Evolutionary conservation across 2,113 vertebrate species (phyloP), one percentile per base, ranked within the genome.

Genomic region (Poeciliopsis retropinna): DNA sequence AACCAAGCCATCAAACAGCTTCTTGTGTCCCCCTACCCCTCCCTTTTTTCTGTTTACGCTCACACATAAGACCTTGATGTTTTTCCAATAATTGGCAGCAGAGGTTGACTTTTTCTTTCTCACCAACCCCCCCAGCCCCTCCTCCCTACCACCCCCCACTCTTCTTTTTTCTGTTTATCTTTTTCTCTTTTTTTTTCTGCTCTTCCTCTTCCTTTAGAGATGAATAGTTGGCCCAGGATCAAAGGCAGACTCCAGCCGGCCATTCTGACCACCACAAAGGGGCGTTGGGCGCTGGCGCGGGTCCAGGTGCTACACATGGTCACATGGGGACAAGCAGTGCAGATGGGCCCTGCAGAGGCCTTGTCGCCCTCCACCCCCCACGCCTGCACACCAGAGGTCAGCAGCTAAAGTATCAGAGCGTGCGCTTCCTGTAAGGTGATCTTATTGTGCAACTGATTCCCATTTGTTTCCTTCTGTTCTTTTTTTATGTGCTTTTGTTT

Each of bases 31-130:
- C 81, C 77, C 73, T 15, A 19, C 17, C 77, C 80, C 87, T 85
- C 89, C 88, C 75, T 83, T 80, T 79, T 85, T 82, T 90, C 85
- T 90, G 81, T 91, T 87, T 84, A 83, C 89, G 86, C 85, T 74
- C 17, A 87, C 81, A 87, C 73, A 84, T 75, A 85, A 89, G 88
- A 92, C 92, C 91, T 93, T 93, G 92, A 94, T 94, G 93, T 93
- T 94, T 93, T 91, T 91, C 89, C 90, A 93, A 91, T 95, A 94
- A 95, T 93, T 94, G 93, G 93, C 93, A 92, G 91, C 92, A 92
- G 90, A 91, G 91, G 88, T 91, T 91, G 87, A 91, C 88, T 90
- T 89, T 87, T 83, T 79, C 69, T 69, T n/a, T 28, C 29, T 34
- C 31, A 22, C 51, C 51, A 25, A 4, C 15, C 41, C 4, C 11